Conservation (phyloP, 2,888 invertebrate species). For the Cerastis leucographa region DNA sequence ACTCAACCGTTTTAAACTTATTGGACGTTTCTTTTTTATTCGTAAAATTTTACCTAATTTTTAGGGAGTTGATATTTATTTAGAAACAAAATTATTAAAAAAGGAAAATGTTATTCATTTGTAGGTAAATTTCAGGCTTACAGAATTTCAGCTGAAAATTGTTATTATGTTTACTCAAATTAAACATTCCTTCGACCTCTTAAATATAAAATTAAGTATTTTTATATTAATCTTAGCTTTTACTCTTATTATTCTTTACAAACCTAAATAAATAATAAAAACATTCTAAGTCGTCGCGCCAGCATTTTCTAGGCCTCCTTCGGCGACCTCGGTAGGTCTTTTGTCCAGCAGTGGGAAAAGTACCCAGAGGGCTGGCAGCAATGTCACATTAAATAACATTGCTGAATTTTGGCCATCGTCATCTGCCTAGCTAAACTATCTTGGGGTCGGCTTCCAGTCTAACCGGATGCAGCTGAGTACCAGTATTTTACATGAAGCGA, state of each 20-base stretch:
- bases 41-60: too few relatives aligned
- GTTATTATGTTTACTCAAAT: background rate
- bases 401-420: background rate
- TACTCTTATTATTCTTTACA: background rate
- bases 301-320: too few relatives aligned
- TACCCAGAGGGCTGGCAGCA: background rate
- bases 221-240: background rate
- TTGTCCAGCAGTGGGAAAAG: background rate
- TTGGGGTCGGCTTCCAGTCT: too few relatives aligned
- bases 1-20: background rate
- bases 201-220: background rate
- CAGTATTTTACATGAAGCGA: too few relatives aligned
- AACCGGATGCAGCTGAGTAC: too few relatives aligned
- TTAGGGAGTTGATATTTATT: background rate
- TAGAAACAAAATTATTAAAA: background rate
- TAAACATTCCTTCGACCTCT: background rate
- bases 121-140: background rate
- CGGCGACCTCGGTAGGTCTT: too few relatives aligned
- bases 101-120: background rate
- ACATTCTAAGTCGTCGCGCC: background rate
- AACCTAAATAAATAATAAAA: background rate
- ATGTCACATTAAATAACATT: background rate
- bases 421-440: too few relatives aligned
- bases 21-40: background rate
- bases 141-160: background rate